Percentiles rank a stretch among this genome's conserved stretches.
Conservation (phyloP, 2,797 vertebrate species). For the Ptychobarbus kaznakovi region DNA sequence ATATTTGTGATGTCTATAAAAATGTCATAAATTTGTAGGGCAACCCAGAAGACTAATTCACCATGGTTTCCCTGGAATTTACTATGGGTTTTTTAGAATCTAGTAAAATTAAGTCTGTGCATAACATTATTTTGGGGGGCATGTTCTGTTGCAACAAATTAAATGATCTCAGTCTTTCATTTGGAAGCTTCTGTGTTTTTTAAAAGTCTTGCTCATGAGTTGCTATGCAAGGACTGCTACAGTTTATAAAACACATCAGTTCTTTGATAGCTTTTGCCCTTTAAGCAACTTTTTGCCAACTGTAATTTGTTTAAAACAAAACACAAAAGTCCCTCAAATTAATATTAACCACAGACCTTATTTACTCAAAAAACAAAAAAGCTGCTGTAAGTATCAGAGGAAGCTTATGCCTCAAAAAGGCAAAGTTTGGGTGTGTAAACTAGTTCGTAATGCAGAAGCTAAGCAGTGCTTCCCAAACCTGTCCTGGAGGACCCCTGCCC, state of each 20-base stretch:
- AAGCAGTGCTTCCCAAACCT: too few relatives aligned
- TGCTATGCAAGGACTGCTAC: too few relatives aligned
- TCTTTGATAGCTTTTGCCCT: neutral
- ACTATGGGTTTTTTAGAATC: neutral
- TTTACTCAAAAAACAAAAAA: neutral
- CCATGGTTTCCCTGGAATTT: neutral
- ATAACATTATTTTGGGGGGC: neutral
- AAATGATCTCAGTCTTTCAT: neutral
- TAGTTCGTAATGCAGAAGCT: too few relatives aligned
- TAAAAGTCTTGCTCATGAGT: neutral
- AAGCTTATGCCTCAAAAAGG: neutral
- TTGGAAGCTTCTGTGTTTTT: neutral
- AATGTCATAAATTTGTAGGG: neutral
- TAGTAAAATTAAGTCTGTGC: neutral
- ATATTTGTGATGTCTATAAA: neutral
- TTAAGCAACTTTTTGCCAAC: neutral
- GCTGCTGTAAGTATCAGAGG: neutral
- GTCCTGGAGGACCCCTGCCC: too few relatives aligned
- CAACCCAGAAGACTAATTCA: neutral
- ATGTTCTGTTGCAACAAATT: neutral
- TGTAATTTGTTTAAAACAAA: neutral
- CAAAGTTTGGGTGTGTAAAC: neutral
- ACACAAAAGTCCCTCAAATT: neutral
- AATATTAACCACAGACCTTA: neutral
- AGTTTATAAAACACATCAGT: neutral